These are phyloP conservation scores for Apteryx owenii DNA, from an alignment of 2,113 vertebrate genomes.

Conservation along the genomic window DNA sequence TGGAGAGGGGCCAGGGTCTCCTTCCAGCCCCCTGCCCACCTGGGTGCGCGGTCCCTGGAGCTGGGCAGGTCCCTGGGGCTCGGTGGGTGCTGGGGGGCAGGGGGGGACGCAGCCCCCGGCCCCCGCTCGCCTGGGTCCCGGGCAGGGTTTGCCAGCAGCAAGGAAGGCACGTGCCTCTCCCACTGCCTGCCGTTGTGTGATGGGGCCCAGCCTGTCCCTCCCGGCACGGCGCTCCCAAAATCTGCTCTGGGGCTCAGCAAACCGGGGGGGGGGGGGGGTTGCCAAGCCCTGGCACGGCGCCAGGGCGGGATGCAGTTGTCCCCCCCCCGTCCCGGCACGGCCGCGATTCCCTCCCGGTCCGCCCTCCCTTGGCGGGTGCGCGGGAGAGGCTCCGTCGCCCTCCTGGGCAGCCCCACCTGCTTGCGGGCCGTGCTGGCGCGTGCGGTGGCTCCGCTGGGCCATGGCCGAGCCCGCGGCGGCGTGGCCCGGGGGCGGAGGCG, in stretches of 20 bases:
- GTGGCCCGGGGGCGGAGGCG: rapidly evolving
- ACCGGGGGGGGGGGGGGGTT: neutral
- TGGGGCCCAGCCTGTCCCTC: neutral
- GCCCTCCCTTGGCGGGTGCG: too few species aligned
- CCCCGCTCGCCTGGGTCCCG: too few species aligned
- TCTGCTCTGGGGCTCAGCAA: neutral
- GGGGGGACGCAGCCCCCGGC: too few species aligned
- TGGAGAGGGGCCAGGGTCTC: neutral
- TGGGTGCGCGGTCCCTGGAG: too few species aligned
- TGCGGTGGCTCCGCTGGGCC: neutral
- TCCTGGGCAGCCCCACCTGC: too few species aligned
- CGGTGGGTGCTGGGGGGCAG: too few species aligned
- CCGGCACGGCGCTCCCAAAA: neutral
- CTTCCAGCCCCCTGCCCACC: neutral
- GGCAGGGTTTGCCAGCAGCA: neutral
- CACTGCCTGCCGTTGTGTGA: too few species aligned
- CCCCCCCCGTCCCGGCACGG: rapidly evolving
- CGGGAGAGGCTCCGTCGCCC: too few species aligned
- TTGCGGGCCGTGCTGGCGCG: neutral
- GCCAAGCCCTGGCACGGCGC: neutral
- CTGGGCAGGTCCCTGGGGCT: too few species aligned
- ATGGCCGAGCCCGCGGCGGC: neutral
- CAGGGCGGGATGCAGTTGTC: rapidly evolving
- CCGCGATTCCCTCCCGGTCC: rapidly evolving
- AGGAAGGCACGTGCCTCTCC: rapidly evolving